phyloP scores from a whole-genome alignment of 2,888 invertebrate species.

The Drosophila pullipes region DNA sequence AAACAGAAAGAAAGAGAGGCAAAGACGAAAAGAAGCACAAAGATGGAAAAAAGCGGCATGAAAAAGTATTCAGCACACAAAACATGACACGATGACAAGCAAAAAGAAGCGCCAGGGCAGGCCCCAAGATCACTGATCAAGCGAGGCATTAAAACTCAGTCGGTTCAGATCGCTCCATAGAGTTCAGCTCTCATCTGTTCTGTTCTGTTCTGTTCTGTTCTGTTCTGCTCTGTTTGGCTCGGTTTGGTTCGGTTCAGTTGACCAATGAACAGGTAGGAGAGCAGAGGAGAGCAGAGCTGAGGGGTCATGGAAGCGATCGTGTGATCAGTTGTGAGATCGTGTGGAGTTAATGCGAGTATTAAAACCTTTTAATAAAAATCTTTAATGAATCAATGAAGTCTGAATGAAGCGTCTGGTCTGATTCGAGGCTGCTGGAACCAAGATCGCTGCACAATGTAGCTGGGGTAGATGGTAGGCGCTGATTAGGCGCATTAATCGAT shows the following conservation, averaged over 20 bases:
- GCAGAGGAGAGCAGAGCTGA: background rate
- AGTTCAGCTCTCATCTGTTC: constrained; percentile 31
- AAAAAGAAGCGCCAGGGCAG: constrained; percentile 77
- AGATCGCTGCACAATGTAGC: constrained; percentile 58
- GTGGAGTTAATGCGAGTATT: constrained; percentile 84
- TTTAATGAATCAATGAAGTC: constrained; percentile 81
- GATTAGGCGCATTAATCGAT: constrained; percentile 84
- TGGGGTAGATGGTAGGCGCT: constrained; percentile 79
- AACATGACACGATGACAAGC: constrained; percentile 84
- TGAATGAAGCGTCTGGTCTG: constrained; percentile 50
- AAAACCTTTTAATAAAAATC: constrained; percentile 84
- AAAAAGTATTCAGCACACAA: constrained; percentile 79
- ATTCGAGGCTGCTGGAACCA: constrained; percentile 21
- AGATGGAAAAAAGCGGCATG: constrained; percentile 65
- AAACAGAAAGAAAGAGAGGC: constrained; percentile 6
- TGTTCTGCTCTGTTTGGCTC: constrained; percentile 20
- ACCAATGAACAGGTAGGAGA: constrained; percentile 45
- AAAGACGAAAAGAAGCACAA: constrained; percentile 40
- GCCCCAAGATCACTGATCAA: constrained; percentile 43
- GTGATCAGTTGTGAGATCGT: constrained; percentile 80
- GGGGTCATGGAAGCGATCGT: constrained; percentile 47
- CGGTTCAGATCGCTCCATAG: constrained; percentile 39
- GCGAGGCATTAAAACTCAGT: constrained; percentile 72
- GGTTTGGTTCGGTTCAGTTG: constrained; percentile 29
- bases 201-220: constrained; percentile 20